Percentiles rank a stretch among this genome's conserved stretches.
phyloP scores from a whole-genome alignment of 2,888 invertebrate species.

The Nebria brevicollis region DNA sequence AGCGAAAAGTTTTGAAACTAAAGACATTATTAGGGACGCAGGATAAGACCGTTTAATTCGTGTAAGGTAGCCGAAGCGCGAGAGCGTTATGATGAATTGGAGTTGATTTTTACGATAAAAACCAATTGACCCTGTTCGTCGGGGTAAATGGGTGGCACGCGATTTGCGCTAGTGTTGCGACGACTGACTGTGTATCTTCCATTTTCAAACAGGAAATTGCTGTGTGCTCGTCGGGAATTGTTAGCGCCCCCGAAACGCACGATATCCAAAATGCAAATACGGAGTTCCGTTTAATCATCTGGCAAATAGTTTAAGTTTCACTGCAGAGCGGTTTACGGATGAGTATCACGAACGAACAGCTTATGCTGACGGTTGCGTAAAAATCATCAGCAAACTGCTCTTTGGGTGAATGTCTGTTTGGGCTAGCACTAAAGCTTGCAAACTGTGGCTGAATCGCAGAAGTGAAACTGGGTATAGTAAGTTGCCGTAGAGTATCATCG shows the following conservation, averaged over 20 bases:
- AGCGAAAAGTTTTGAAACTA: constrained; percentile 25
- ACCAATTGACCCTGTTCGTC: constrained; percentile 39
- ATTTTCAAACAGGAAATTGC: constrained; percentile 39
- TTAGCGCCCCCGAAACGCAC: constrained; percentile 8
- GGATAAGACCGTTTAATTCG: constrained; percentile 39
- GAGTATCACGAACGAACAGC: no score
- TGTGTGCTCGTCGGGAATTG: constrained; percentile 23
- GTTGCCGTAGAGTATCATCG: neutral
- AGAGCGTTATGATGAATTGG: constrained; percentile 37
- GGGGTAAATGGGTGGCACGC: constrained; percentile 18
- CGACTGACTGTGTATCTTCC: constrained; percentile 6
- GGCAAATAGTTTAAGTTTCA: neutral
- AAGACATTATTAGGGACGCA: constrained; percentile 39
- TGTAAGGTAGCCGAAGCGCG: neutral
- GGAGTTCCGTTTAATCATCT: neutral
- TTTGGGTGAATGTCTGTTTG: neutral
- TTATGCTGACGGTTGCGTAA: no score
- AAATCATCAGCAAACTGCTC: no score
- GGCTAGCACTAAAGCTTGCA: neutral
- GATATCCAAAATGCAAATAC: constrained; percentile 35
- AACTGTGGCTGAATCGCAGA: neutral
- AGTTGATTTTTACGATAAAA: constrained; percentile 39
- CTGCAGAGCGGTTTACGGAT: neutral
- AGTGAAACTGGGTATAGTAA: neutral
- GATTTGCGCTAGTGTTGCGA: constrained; percentile 7